Evolutionary conservation across 1,140 invertebrate species (phyloP).

Genomic region (Solenopsis fugax): DNA sequence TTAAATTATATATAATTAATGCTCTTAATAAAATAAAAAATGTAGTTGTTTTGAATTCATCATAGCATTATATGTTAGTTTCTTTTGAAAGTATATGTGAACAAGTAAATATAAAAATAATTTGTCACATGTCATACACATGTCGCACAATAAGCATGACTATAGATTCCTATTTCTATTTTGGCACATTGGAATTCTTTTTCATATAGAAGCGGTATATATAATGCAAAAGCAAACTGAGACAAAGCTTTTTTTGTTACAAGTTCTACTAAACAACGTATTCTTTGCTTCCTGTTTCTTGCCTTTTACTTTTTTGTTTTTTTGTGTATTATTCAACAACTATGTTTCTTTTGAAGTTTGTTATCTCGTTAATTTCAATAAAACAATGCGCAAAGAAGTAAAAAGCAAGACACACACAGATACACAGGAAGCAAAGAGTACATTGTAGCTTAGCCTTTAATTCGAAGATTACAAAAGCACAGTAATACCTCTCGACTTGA

Average conservation of each 20-base stretch:
- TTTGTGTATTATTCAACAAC: too few relatives aligned
- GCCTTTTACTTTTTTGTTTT: too few relatives aligned
- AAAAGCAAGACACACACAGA: too few relatives aligned
- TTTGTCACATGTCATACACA: constrained; percentile 17
- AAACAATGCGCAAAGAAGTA: too few relatives aligned
- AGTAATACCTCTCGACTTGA: constrained; percentile 86
- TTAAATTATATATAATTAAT: too few relatives aligned
- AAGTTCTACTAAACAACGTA: too few relatives aligned
- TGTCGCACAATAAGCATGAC: constrained; percentile 24
- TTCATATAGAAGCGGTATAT: background rate
- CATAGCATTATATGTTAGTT: background rate
- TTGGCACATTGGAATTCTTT: constrained; percentile 4
- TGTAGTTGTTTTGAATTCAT: background rate
- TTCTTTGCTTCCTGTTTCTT: too few relatives aligned
- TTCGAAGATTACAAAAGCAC: background rate
- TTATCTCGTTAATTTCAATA: too few relatives aligned
- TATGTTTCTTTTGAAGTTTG: too few relatives aligned
- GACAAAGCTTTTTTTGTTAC: background rate
- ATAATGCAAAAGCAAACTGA: background rate
- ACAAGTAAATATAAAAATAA: constrained; percentile 16
- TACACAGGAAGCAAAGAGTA: too few relatives aligned
- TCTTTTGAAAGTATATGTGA: constrained; percentile 1
- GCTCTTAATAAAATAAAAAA: constrained; percentile 9
- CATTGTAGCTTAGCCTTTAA: too few relatives aligned
- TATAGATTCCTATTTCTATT: constrained; percentile 49